Evolutionary conservation across 2,113 vertebrate species (phyloP), one percentile per base, ranked within the genome.

Genomic region (Vireo altiloquus): DNA sequence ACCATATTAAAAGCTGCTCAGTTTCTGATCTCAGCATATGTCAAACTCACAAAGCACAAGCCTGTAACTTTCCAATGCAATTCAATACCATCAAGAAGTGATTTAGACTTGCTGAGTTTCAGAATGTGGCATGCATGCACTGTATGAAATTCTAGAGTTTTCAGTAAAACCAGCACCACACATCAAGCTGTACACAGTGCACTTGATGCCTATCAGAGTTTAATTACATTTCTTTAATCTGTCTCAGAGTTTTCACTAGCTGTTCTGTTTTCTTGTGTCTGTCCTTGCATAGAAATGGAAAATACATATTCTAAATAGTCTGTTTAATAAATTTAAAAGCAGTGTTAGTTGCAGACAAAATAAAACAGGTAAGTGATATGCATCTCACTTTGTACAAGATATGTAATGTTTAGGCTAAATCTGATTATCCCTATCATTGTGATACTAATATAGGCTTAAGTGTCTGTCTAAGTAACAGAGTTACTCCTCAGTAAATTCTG

Each of bases 141-240:
- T 37, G 10, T 27, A 42, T 4, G 9, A 82, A 53, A 4, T 65
- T 49, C 28, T 10, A 53, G 6, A 52, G 11, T 52, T 81, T 35
- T 53, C 46, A 70, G 31, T 16, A 91, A 89, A 91, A 77, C 8
- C 4, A 52, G 25, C 14, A 49, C 6, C 15, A 24, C 22, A 46
- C 7, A 3, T 82, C 0, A 0, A 82, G 15, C 10, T 75, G 12
- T 10, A 63, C 10, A 65, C 3, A 63, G 13, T 17, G 13, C 49
- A 68, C 24, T 79, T 92, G 52, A 90, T 37, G 12, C 35, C n/a
- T 72, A 47, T 65, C 40, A n/a, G n/a, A 81, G 3, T 71, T 56
- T n/a, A 88, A 30, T 49, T 69, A 56, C 50, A 72, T 63, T 65
- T 80, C 22, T 85, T 79, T 37, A 31, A 61, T 52, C 19, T 71